Conservation (phyloP, 1,140 invertebrate genomes). For the Eumeta japonica region DNA sequence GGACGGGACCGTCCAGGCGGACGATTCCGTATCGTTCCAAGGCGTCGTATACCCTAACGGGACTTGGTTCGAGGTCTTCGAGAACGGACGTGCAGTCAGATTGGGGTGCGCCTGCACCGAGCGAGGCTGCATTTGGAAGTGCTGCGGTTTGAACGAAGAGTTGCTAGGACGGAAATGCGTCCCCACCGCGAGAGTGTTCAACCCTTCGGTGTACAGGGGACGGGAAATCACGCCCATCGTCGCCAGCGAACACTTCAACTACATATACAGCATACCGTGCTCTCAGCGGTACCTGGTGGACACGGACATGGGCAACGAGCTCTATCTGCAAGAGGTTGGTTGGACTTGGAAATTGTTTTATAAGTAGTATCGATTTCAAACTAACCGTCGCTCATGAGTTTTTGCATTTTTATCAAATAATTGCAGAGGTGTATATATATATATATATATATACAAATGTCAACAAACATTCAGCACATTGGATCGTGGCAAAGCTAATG, state of each 20-base stretch:
- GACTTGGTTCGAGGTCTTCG: conserved; percentile 27
- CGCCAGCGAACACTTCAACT: conserved; percentile 31
- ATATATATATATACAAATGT: no score
- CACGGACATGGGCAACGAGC: conserved; percentile 17
- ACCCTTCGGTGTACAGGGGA: conserved; percentile 27
- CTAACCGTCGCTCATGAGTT: no score
- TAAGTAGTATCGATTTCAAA: no score
- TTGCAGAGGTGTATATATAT: no score
- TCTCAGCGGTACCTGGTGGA: conserved; percentile 34
- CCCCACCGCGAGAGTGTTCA: conserved; percentile 23
- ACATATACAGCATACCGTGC: conserved; percentile 20
- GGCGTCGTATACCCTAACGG: conserved; percentile 23
- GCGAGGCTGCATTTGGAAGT: conserved; percentile 36
- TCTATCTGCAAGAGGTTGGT: conserved; percentile 38
- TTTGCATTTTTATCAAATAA: no score
- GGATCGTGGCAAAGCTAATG: no score
- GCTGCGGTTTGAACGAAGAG: no score
- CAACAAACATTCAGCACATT: no score
- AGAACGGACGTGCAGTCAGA: conserved; percentile 12
- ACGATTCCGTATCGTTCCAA: conserved; percentile 27
- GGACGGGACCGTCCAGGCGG: conserved; percentile 17
- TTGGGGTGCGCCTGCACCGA: conserved; percentile 37
- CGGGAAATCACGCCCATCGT: conserved; percentile 16
- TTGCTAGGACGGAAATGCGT: conserved; percentile 16
- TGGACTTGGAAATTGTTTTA: no score